phyloP scores from a whole-genome alignment of 2,888 invertebrate genomes.

The Scaptomyza cyrtandrae region DNA sequence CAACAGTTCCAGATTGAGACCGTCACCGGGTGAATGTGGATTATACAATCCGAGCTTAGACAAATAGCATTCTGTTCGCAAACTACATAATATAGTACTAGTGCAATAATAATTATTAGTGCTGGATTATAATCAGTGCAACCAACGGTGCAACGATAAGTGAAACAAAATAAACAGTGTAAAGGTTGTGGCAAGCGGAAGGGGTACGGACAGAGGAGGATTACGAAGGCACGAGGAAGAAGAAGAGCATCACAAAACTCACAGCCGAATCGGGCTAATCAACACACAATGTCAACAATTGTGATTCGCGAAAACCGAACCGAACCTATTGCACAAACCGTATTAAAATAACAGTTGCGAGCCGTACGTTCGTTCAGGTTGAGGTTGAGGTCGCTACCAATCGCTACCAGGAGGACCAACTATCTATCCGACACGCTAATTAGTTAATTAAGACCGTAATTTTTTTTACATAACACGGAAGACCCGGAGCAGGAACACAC shows the following conservation, averaged over 20 bases:
- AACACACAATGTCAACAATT: conserved; percentile 62
- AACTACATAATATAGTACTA: conserved; percentile 5
- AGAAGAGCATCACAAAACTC: conserved; percentile 19
- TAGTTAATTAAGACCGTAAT: conserved; percentile 41
- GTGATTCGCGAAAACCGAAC: conserved; percentile 48
- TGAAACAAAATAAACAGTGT: neutral
- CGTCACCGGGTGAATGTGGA: conserved; percentile 20
- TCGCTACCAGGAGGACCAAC: no score
- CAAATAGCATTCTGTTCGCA: conserved; percentile 34
- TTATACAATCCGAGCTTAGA: conserved; percentile 52
- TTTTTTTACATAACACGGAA: conserved; percentile 3
- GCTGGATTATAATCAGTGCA: conserved; percentile 63
- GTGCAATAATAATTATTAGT: conserved; percentile 63
- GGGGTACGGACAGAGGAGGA: neutral
- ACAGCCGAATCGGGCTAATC: conserved; percentile 30
- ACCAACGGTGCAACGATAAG: conserved; percentile 43
- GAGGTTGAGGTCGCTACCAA: conserved; percentile 21
- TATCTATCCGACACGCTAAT: no score
- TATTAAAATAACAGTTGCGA: conserved; percentile 60
- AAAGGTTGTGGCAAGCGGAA: conserved; percentile 5
- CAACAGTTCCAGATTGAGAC: neutral
- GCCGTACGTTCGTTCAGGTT: conserved; percentile 23
- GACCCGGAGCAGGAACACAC: conserved; percentile 14
- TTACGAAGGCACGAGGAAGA: conserved; percentile 2
- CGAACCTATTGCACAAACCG: conserved; percentile 55